A percentile compares a stretch with the other conserved stretches of the same genome.
phyloP scores from a whole-genome alignment of 2,888 invertebrate genomes.

The Hyposoter didymator region DNA sequence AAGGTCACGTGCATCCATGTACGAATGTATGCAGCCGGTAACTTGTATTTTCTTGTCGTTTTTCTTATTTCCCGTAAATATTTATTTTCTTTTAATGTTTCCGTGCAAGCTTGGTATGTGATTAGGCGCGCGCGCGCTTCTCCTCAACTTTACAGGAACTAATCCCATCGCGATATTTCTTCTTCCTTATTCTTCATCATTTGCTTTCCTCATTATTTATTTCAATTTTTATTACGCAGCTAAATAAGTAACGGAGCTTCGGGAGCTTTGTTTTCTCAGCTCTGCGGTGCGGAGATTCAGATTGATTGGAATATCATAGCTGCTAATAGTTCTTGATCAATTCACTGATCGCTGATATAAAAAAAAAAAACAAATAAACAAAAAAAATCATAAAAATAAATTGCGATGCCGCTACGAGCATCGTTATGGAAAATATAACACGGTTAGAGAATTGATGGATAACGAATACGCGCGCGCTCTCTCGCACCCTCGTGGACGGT shows the following conservation, averaged over 20 bases:
- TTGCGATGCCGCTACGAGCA: slow-evolving; percentile 59
- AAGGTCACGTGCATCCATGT: slow-evolving; percentile 64
- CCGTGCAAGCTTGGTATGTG: slow-evolving; percentile 63
- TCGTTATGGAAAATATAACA: slow-evolving; percentile 59
- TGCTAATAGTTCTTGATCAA: slow-evolving; percentile 60
- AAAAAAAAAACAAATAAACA: slow-evolving; percentile 21
- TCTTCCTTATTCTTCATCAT: slow-evolving; percentile 3
- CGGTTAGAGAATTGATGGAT: slow-evolving; percentile 57
- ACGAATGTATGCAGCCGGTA: slow-evolving; percentile 73
- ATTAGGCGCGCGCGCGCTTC: slow-evolving; percentile 52
- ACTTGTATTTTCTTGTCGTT: slow-evolving; percentile 43
- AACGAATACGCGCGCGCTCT: slow-evolving; percentile 54
- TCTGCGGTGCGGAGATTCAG: slow-evolving; percentile 56
- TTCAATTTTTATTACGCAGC: slow-evolving; percentile 55
- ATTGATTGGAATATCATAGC: slow-evolving; percentile 63
- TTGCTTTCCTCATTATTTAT: slow-evolving; percentile 14
- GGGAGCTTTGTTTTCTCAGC: slow-evolving; percentile 37
- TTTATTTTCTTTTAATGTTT: slow-evolving; percentile 44
- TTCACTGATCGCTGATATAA: slow-evolving; percentile 61
- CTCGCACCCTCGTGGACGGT: slow-evolving; percentile 73
- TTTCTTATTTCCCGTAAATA: neutral
- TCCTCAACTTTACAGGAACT: slow-evolving; percentile 51
- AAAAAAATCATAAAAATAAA: slow-evolving; percentile 47
- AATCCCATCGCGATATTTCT: slow-evolving; percentile 51
- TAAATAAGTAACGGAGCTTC: slow-evolving; percentile 58